These are phyloP conservation scores for Molossus molossus DNA, from an alignment of 2,797 vertebrate genomes.

Conservation along the genomic window DNA sequence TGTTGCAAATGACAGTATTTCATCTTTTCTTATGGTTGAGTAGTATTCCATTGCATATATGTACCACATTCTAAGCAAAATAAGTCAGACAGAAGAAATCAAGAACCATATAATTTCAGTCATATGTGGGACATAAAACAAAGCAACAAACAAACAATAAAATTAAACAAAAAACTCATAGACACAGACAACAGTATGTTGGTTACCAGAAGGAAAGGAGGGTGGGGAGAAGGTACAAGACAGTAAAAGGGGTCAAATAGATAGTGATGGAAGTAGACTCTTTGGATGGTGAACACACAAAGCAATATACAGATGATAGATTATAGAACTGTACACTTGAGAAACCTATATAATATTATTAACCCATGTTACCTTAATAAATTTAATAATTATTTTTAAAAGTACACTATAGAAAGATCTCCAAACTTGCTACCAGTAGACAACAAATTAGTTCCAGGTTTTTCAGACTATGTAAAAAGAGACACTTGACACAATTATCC, in stretches of 20 bases:
- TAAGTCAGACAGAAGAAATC: not conserved
- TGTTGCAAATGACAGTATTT: not conserved
- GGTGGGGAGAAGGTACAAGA: not conserved
- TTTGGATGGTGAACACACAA: not conserved
- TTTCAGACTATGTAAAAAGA: slow-evolving; percentile 34
- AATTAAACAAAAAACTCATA: not conserved
- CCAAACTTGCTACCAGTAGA: not conserved
- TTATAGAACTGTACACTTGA: not conserved
- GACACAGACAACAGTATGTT: not conserved
- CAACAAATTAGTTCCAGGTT: not conserved
- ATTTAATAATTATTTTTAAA: not conserved
- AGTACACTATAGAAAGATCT: not conserved
- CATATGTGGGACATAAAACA: not conserved
- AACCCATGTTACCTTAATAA: not conserved
- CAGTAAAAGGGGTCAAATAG: not conserved
- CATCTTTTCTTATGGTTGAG: not conserved
- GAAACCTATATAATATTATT: not conserved
- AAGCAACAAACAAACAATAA: not conserved
- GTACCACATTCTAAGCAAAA: not conserved
- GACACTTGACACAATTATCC: not conserved
- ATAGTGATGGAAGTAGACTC: not conserved
- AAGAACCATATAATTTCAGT: not conserved
- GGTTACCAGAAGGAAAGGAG: not conserved
- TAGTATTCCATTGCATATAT: not conserved
- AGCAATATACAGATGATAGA: not conserved